Conservation (phyloP, 2,888 invertebrate genomes). For the Acanthococcus lagerstroemiae region DNA sequence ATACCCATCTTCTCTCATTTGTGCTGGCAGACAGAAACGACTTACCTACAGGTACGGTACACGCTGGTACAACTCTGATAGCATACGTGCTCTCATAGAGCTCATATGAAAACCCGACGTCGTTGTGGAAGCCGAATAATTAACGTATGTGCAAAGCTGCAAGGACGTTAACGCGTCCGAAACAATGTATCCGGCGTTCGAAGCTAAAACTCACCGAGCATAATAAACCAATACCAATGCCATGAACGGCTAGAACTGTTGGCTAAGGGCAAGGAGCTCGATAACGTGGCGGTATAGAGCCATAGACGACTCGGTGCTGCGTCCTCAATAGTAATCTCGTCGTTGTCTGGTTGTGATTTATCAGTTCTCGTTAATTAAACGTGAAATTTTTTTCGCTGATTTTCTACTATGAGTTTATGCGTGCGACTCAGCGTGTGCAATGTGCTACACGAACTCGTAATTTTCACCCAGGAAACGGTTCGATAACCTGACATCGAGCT, state of each 20-base stretch:
- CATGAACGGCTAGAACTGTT: slow-evolving; percentile 21
- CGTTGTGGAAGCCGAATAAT: too few species aligned
- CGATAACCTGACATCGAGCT: not conserved
- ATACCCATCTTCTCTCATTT: too few species aligned
- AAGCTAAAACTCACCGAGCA: slow-evolving; percentile 14
- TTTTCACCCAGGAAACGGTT: slow-evolving; percentile 6
- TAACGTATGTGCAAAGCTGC: slow-evolving; percentile 14
- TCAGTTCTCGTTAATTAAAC: slow-evolving; percentile 16
- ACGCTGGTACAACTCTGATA: not conserved
- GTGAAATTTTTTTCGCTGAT: not conserved
- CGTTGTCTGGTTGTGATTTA: not conserved
- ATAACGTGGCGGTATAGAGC: slow-evolving; percentile 7
- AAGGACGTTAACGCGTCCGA: slow-evolving; percentile 11
- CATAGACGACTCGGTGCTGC: not conserved
- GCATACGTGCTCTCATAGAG: not conserved
- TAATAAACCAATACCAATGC: slow-evolving; percentile 30
- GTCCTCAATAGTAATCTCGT: slow-evolving; percentile 20
- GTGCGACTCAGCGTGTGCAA: not conserved
- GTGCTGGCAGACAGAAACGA: too few species aligned
- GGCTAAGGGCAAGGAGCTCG: slow-evolving; percentile 29
- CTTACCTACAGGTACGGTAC: too few species aligned
- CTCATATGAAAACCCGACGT: not conserved
- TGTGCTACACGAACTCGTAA: not conserved
- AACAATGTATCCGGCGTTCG: slow-evolving; percentile 2
- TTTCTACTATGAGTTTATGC: not conserved